phyloP scores from a whole-genome alignment of 2,113 vertebrate species.

The Hipposideros armiger region DNA sequence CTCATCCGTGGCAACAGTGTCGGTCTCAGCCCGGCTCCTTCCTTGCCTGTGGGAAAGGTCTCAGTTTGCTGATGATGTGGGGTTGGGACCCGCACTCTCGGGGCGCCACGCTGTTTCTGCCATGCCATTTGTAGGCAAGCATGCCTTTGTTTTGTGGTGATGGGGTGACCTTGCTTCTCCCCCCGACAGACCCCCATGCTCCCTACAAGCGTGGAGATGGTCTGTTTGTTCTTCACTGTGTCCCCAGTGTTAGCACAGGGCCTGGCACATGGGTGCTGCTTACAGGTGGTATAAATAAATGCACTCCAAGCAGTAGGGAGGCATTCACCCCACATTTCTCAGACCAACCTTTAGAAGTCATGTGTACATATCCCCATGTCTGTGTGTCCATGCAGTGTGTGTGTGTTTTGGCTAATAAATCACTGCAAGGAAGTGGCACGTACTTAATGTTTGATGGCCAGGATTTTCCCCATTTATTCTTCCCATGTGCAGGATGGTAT shows the following conservation, averaged over 20 bases:
- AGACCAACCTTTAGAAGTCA: background rate
- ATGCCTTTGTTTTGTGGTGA: background rate
- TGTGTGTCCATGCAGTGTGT: background rate
- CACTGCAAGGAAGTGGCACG: background rate
- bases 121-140: rapidly evolving
- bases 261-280: background rate
- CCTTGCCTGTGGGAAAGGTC: background rate
- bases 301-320: background rate
- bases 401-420: background rate
- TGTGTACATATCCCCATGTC: background rate
- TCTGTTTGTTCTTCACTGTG: rapidly evolving
- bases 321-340: background rate
- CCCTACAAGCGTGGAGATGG: rapidly evolving
- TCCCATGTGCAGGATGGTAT: too few relatives aligned
- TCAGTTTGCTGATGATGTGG: background rate
- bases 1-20: background rate
- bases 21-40: background rate
- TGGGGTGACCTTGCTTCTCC: background rate
- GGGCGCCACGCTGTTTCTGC: rapidly evolving
- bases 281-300: background rate
- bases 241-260: background rate
- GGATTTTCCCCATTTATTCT: background rate
- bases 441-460: background rate
- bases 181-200: rapidly evolving
- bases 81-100: background rate